Conservation (phyloP, 2,797 vertebrate genomes). For the Urophycis tenuis region DNA sequence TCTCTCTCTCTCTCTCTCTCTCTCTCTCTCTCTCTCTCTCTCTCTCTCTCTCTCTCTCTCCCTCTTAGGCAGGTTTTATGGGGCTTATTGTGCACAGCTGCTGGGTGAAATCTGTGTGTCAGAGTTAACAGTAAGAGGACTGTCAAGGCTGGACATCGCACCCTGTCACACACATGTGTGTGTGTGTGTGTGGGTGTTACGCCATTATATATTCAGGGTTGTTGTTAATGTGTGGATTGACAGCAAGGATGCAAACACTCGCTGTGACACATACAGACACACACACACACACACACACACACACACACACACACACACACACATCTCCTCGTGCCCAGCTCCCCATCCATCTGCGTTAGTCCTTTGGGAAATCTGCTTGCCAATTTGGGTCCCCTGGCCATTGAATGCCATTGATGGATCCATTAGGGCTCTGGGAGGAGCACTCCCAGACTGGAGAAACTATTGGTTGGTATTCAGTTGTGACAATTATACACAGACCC, state of each 20-base stretch:
- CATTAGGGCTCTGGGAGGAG: conserved; percentile 26
- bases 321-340: background rate
- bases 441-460: background rate
- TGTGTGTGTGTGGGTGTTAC: background rate
- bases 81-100: conserved; percentile 4
- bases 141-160: background rate
- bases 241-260: background rate
- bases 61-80: background rate
- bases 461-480: background rate
- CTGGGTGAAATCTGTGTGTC: background rate
- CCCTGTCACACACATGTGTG: background rate
- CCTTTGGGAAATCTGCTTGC: conserved; percentile 41
- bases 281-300: background rate
- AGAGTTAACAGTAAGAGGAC: background rate
- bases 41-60: background rate
- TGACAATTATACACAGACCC: background rate
- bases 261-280: background rate
- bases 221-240: background rate
- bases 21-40: background rate
- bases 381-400: conserved; percentile 25
- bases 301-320: background rate
- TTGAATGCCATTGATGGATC: conserved; percentile 33
- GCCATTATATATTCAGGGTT: conserved; percentile 2
- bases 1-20: background rate
- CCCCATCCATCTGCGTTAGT: conserved; percentile 25